A percentile compares a stretch with the other conserved stretches of the same genome.
These are phyloP conservation scores for Phrynocephalus guinanensis DNA, from an alignment of 2,797 vertebrate species.

Conservation along the genomic window DNA sequence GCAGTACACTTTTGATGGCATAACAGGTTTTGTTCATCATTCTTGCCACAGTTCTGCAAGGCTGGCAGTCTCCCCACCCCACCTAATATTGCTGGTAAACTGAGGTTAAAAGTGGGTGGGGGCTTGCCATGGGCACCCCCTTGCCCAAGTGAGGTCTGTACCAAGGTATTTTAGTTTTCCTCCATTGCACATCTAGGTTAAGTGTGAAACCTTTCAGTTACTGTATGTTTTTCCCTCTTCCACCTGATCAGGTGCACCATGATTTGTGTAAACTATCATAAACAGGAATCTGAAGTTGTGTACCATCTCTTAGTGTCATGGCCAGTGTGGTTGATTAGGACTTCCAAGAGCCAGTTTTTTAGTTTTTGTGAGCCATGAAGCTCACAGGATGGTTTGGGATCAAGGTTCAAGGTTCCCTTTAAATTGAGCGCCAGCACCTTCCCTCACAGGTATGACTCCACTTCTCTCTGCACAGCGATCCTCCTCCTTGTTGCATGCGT, in stretches of 20 bases:
- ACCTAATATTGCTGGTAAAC: background rate
- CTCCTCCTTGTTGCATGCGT: too few species aligned
- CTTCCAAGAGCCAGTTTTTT: too few species aligned
- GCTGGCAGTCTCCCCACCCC: too few species aligned
- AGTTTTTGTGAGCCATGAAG: background rate
- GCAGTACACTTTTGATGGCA: background rate
- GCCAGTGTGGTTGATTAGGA: background rate
- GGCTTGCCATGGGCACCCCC: background rate
- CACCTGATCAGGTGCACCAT: background rate
- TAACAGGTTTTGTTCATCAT: background rate
- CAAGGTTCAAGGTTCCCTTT: background rate
- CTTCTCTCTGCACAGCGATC: too few species aligned
- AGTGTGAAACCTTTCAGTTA: background rate
- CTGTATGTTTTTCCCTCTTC: background rate
- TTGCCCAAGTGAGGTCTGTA: background rate
- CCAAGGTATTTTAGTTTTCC: too few species aligned
- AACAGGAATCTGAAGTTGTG: too few species aligned
- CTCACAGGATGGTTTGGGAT: background rate
- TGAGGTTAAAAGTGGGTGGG: background rate
- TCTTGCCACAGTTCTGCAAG: background rate
- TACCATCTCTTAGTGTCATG: background rate
- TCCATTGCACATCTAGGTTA: background rate
- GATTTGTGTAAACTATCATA: background rate
- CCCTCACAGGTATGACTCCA: too few species aligned
- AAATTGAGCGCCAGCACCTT: too few species aligned